phyloP scores from a whole-genome alignment of 2,797 vertebrate species.

The Erpetoichthys calabaricus region DNA sequence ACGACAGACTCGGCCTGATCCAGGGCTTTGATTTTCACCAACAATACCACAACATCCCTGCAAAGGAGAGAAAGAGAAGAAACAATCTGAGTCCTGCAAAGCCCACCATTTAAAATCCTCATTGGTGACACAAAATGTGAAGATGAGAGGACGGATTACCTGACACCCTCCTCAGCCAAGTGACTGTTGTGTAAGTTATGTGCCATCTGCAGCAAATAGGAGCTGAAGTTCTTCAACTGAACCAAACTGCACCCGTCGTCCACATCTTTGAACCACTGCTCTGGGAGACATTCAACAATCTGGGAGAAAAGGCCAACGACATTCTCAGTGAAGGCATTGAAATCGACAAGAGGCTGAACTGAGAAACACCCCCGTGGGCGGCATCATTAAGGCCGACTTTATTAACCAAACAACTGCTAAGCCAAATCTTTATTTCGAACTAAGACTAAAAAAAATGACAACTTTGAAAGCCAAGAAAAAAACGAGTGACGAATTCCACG shows the following conservation, averaged over 20 bases:
- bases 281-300: constrained; percentile 64
- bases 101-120: not conserved
- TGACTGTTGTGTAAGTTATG: constrained; percentile 40
- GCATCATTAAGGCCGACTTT: not conserved
- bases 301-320: constrained; percentile 23
- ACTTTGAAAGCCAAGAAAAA: no score
- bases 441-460: no score
- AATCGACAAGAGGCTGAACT: not conserved
- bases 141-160: constrained; percentile 14
- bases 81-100: constrained; percentile 3
- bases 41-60: constrained; percentile 46
- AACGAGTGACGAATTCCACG: no score
- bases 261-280: constrained; percentile 59
- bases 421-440: not conserved
- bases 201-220: constrained; percentile 56
- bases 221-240: constrained; percentile 64
- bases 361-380: not conserved
- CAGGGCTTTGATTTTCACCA: constrained; percentile 61
- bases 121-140: not conserved
- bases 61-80: constrained; percentile 1
- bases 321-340: not conserved
- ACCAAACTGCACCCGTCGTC: constrained; percentile 41
- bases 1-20: constrained; percentile 49
- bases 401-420: not conserved
- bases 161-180: constrained; percentile 31